A percentile compares a stretch with the other conserved stretches of the same genome.
These are phyloP conservation scores for Zeuzera pyrina DNA, from an alignment of 2,888 invertebrate genomes.

Conservation along the genomic window DNA sequence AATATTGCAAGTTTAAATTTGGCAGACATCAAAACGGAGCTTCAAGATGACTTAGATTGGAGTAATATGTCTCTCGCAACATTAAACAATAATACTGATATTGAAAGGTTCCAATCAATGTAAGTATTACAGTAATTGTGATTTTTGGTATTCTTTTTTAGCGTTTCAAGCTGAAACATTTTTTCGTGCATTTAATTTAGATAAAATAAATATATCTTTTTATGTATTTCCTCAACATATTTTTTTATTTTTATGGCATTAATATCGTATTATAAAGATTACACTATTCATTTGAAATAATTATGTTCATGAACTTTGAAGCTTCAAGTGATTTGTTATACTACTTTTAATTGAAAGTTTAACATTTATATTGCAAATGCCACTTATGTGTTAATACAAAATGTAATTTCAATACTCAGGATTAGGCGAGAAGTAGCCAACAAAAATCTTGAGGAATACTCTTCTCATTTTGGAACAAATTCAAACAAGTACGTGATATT, in stretches of 20 bases:
- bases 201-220: too few relatives aligned
- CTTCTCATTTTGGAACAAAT: conserved; percentile 57
- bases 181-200: too few relatives aligned
- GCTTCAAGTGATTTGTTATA: not conserved
- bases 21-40: conserved; percentile 62
- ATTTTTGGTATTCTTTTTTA: conserved; percentile 1
- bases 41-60: conserved; percentile 64
- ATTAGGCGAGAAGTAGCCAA: conserved; percentile 60
- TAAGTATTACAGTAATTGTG: conserved; percentile 29
- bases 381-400: not conserved
- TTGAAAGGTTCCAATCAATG: conserved; percentile 57
- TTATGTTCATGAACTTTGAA: too few relatives aligned
- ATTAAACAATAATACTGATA: conserved; percentile 49
- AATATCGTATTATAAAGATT: too few relatives aligned
- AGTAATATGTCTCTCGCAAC: conserved; percentile 64
- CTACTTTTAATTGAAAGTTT: not conserved
- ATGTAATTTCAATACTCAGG: conserved; percentile 50
- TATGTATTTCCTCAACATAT: too few relatives aligned
- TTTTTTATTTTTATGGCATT: too few relatives aligned
- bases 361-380: not conserved
- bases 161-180: too few relatives aligned
- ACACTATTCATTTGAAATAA: too few relatives aligned
- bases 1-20: conserved; percentile 31
- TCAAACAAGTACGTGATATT: conserved; percentile 61
- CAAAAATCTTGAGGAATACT: conserved; percentile 58